These are phyloP conservation scores for Xanthorhoe spadicearia DNA, from an alignment of 2,888 invertebrate genomes.

Conservation along the genomic window DNA sequence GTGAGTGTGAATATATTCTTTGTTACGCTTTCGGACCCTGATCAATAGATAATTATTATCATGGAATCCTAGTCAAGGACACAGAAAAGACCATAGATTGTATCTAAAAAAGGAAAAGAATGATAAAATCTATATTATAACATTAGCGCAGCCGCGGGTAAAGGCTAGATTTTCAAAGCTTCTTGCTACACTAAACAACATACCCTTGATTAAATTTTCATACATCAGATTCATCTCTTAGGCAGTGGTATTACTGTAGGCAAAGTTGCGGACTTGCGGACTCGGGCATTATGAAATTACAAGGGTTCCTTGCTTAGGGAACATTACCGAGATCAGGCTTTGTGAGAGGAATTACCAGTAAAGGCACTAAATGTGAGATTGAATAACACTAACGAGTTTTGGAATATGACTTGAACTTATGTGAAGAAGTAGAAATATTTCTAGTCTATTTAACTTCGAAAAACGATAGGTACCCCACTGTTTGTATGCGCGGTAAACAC, in stretches of 20 bases:
- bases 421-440: no score
- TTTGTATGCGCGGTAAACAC: no score
- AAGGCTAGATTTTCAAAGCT: neutral
- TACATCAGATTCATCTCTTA: constrained; percentile 20
- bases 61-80: no score
- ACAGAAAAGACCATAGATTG: no score
- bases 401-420: no score
- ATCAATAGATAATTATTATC: no score
- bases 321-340: constrained; percentile 27
- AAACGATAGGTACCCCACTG: no score
- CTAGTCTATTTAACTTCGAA: no score
- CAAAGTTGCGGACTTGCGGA: constrained; percentile 30
- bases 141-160: neutral
- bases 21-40: no score
- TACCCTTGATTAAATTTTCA: constrained; percentile 35
- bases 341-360: constrained; percentile 26
- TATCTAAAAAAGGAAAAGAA: no score
- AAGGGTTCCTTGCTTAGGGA: constrained; percentile 27
- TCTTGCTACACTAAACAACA: constrained; percentile 1
- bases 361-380: constrained; percentile 4
- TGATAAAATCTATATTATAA: no score
- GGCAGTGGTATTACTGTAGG: constrained; percentile 24
- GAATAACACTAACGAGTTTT: neutral
- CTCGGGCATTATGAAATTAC: constrained; percentile 34
- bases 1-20: no score